Percentiles rank a stretch among this genome's conserved stretches.
Evolutionary conservation across 2,888 invertebrate genomes (phyloP).

Genomic region (Phengaris alcon): DNA sequence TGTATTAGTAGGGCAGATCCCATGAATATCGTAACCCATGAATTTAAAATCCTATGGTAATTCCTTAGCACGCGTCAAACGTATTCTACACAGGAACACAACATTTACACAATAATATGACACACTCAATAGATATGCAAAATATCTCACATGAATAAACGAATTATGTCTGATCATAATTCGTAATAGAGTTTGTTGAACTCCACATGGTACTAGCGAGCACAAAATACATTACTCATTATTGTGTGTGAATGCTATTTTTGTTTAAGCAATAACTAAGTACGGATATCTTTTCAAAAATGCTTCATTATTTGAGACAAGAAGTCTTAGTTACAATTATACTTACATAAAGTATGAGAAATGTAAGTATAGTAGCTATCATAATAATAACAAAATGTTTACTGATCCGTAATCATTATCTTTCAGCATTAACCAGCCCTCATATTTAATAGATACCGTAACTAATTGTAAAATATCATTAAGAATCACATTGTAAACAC

Average conservation of each 20-base stretch:
- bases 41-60: constrained; percentile 43
- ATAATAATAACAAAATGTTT: no score
- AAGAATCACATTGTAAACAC: neutral
- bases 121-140: constrained; percentile 69
- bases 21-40: constrained; percentile 25
- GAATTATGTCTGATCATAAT: constrained; percentile 41
- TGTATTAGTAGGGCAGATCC: constrained; percentile 9
- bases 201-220: constrained; percentile 11
- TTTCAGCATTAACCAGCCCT: no score
- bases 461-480: constrained; percentile 5
- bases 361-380: no score
- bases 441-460: constrained; percentile 1
- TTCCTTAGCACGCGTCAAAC: constrained; percentile 41
- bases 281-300: no score
- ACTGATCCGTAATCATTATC: no score
- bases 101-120: constrained; percentile 63
- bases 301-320: no score
- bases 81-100: constrained; percentile 41
- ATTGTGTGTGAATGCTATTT: neutral
- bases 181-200: constrained; percentile 33
- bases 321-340: no score
- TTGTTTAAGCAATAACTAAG: neutral
- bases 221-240: neutral
- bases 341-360: no score
- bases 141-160: constrained; percentile 56